Percentiles rank a stretch among this genome's conserved stretches.
These are phyloP conservation scores for Fratercula arctica DNA, from an alignment of 2,797 vertebrate genomes.

Conservation along the genomic window DNA sequence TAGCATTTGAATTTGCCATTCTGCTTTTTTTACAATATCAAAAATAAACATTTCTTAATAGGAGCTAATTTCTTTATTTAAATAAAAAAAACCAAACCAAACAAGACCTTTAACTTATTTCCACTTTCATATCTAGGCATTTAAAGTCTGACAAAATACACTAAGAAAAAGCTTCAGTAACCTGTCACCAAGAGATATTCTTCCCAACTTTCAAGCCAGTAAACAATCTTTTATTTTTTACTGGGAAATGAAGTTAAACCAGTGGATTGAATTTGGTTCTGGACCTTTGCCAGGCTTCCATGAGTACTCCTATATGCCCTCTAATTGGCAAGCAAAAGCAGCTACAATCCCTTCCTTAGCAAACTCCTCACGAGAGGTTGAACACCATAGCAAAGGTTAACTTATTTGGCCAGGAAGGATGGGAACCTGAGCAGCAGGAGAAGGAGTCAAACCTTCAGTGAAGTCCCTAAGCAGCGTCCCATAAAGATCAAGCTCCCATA, in stretches of 20 bases:
- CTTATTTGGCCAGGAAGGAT: background rate
- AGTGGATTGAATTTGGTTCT: background rate
- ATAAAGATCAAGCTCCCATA: background rate
- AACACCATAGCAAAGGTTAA: background rate
- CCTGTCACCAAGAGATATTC: background rate
- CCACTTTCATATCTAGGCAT: background rate
- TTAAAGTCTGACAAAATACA: background rate
- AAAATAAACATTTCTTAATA: background rate
- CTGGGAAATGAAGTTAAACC: background rate
- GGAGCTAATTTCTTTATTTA: background rate
- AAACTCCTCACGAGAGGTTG: background rate
- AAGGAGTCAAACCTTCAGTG: background rate
- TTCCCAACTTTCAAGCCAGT: background rate
- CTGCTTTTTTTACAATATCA: background rate
- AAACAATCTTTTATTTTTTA: background rate
- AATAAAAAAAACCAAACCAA: background rate
- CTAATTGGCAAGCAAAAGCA: background rate
- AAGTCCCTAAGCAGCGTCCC: background rate
- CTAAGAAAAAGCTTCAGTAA: background rate
- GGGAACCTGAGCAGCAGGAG: background rate
- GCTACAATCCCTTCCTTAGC: background rate
- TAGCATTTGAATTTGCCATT: background rate
- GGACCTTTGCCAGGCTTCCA: background rate
- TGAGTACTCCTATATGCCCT: background rate
- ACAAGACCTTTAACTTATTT: background rate